phyloP scores from a whole-genome alignment of 2,797 vertebrate genomes.

The Intellagama lesueurii region DNA sequence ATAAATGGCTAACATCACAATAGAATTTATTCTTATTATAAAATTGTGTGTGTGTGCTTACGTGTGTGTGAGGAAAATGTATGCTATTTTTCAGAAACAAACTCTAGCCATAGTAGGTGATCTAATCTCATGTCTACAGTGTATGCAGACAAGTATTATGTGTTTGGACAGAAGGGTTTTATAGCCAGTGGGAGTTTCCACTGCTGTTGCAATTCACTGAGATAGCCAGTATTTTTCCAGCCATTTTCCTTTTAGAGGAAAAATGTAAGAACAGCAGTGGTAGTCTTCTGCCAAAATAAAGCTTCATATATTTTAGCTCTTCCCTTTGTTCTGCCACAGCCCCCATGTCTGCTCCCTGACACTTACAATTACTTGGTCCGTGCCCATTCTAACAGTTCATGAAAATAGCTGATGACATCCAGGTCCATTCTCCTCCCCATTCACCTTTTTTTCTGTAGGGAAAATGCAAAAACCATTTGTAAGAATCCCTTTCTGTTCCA shows the following conservation, averaged over 20 bases:
- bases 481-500: slow-evolving; percentile 1
- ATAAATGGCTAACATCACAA: background rate
- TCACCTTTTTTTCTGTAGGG: slow-evolving; percentile 7
- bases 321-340: slow-evolving; percentile 50
- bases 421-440: slow-evolving; percentile 9
- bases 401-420: slow-evolving; percentile 44
- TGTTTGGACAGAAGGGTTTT: slow-evolving; percentile 28
- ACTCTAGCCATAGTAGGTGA: background rate
- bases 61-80: background rate
- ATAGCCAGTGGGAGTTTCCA: slow-evolving; percentile 32
- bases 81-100: background rate
- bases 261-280: slow-evolving; percentile 10
- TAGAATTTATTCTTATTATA: background rate
- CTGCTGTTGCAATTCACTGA: background rate
- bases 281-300: slow-evolving; percentile 47
- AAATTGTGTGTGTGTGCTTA: background rate
- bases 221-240: background rate
- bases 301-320: slow-evolving; percentile 37
- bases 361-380: slow-evolving; percentile 5
- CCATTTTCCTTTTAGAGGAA: slow-evolving; percentile 7
- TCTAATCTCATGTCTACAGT: background rate
- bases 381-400: slow-evolving; percentile 45
- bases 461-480: slow-evolving; percentile 39
- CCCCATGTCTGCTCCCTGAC: slow-evolving; percentile 30
- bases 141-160: background rate